Evolutionary conservation across 92 coral and sea anemone species (phyloP).

Genomic region (Scolanthus callimorphus): DNA sequence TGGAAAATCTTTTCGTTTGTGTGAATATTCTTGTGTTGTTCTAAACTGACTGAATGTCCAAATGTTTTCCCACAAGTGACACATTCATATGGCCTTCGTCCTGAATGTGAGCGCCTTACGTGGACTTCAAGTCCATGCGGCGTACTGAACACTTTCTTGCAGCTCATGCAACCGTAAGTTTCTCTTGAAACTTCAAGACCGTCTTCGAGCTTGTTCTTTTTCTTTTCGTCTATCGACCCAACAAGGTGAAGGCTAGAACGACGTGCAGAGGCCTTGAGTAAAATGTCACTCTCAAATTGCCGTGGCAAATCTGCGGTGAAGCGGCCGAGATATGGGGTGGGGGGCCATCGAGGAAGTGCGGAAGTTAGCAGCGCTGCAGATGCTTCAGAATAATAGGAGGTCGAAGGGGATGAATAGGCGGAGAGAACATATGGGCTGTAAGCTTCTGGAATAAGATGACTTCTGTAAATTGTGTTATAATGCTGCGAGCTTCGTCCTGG

Average conservation of each 20-base stretch:
- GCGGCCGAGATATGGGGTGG: constrained; percentile 21
- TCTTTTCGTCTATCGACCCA: constrained; percentile 40
- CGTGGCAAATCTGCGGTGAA: constrained; percentile 9
- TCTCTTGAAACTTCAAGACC: too few species aligned
- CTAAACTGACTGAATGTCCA: constrained; percentile 89
- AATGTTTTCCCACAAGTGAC: constrained; percentile 87
- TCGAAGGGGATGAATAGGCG: constrained; percentile 36
- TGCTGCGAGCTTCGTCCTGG: background rate
- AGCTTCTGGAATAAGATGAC: constrained; percentile 23
- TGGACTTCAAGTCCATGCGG: constrained; percentile 96
- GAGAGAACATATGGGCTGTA: constrained; percentile 48
- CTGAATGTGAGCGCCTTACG: constrained; percentile 91
- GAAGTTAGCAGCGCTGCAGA: constrained; percentile 16
- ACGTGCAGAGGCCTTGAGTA: too few species aligned
- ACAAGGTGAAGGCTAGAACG: too few species aligned
- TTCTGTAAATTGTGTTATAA: background rate
- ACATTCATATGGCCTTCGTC: constrained; percentile 85
- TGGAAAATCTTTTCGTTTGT: constrained; percentile 93
- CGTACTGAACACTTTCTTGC: constrained; percentile 91
- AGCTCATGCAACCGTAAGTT: constrained; percentile 78
- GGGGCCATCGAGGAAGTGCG: constrained; percentile 49
- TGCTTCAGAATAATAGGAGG: constrained; percentile 37
- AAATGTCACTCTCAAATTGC: too few species aligned
- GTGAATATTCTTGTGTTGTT: too few species aligned
- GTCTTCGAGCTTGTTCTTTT: constrained; percentile 25